phyloP scores from a whole-genome alignment of 1,140 invertebrate genomes.

The Grapholita molesta region DNA sequence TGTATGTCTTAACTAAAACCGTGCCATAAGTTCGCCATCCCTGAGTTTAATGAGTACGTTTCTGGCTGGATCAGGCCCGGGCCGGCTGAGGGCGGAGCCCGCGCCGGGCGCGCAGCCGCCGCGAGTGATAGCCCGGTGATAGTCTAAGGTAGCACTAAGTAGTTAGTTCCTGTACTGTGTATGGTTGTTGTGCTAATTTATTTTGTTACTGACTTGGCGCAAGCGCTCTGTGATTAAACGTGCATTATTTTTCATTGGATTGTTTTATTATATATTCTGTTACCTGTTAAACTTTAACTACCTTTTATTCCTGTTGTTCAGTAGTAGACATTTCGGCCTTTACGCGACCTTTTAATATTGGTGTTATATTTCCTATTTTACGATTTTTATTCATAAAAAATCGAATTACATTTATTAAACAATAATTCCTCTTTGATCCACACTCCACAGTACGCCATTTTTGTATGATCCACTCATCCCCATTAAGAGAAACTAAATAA shows the following conservation, averaged over 20 bases:
- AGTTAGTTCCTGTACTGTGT: conserved; percentile 52
- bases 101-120: neutral
- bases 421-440: too few relatives aligned
- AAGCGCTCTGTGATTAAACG: conserved; percentile 62
- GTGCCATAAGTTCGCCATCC: neutral
- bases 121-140: conserved; percentile 19
- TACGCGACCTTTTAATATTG: too few relatives aligned
- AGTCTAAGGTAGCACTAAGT: conserved; percentile 28
- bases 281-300: too few relatives aligned
- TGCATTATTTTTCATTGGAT: conserved; percentile 56
- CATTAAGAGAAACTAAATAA: too few relatives aligned
- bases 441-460: too few relatives aligned
- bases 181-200: conserved; percentile 61
- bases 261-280: neutral
- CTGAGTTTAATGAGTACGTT: neutral
- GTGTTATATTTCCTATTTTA: too few relatives aligned
- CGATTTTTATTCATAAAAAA: too few relatives aligned
- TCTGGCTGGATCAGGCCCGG: neutral
- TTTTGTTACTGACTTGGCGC: conserved; percentile 49
- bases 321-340: too few relatives aligned
- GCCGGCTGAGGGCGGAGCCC: neutral
- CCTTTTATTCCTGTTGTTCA: too few relatives aligned
- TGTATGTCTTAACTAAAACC: neutral
- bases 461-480: too few relatives aligned
- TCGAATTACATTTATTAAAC: too few relatives aligned